These are phyloP conservation scores for Distichodus sexfasciatus DNA, from an alignment of 2,797 vertebrate species.

Conservation along the genomic window DNA sequence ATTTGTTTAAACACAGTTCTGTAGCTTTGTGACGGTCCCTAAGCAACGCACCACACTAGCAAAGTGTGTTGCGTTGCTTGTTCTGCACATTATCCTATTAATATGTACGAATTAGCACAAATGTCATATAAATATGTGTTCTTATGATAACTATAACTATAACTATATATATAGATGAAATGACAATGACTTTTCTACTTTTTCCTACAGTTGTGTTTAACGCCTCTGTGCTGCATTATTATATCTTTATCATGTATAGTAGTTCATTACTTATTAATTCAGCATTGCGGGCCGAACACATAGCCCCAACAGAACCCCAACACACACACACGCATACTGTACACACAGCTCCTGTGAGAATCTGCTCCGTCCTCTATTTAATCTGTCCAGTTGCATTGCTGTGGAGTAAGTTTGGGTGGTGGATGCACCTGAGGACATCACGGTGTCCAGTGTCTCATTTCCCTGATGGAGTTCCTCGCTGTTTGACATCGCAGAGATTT, in stretches of 20 bases:
- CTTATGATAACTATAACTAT: too few relatives aligned
- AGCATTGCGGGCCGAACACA: conserved; percentile 17
- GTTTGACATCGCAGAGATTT: conserved; percentile 65
- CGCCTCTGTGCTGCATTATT: background rate
- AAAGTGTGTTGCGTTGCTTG: too few relatives aligned
- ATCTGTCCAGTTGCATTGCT: conserved; percentile 37
- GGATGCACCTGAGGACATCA: conserved; percentile 71
- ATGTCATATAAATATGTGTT: background rate
- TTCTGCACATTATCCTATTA: too few relatives aligned
- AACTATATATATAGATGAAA: too few relatives aligned
- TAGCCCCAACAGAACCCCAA: too few relatives aligned
- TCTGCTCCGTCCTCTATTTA: conserved; percentile 49
- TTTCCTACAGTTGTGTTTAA: conserved; percentile 9
- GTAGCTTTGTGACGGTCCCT: too few relatives aligned
- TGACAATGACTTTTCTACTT: background rate
- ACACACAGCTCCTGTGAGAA: conserved; percentile 46
- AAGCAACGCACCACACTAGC: too few relatives aligned
- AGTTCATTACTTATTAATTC: conserved; percentile 48
- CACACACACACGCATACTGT: too few relatives aligned
- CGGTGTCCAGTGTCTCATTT: conserved; percentile 68
- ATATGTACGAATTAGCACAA: background rate
- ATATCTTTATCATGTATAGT: conserved; percentile 40
- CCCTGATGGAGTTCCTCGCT: conserved; percentile 71
- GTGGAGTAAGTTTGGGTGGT: conserved; percentile 66
- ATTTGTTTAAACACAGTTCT: too few relatives aligned